Percentiles rank a stretch among this genome's conserved stretches.
Conservation (phyloP, 2,113 vertebrate species). For the Istiophorus platypterus region DNA sequence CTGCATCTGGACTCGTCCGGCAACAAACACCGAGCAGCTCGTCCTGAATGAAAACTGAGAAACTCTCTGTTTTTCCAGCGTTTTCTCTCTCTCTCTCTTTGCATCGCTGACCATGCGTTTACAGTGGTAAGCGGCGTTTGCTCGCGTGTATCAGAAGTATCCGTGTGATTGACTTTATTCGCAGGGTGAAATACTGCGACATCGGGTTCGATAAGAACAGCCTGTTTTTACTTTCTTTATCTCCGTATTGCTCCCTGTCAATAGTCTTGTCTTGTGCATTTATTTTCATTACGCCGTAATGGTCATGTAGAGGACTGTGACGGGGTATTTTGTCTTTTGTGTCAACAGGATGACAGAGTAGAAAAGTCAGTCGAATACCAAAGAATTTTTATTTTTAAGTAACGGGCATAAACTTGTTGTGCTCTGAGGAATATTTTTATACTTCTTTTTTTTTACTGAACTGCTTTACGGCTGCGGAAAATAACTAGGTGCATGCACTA, state of each 20-base stretch:
- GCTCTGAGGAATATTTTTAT: background rate
- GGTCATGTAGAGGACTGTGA: background rate
- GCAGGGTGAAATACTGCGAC: background rate
- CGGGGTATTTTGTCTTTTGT: too few relatives aligned
- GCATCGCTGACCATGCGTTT: constrained; percentile 33
- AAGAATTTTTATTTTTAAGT: too few relatives aligned
- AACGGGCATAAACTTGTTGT: background rate
- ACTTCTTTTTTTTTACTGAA: background rate
- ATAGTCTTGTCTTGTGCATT: background rate
- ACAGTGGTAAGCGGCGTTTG: constrained; percentile 48
- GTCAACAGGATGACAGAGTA: too few relatives aligned
- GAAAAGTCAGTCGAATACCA: background rate
- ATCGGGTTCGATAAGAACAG: background rate
- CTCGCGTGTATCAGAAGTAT: background rate
- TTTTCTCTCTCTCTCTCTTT: background rate
- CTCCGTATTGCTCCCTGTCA: too few relatives aligned
- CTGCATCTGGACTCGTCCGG: background rate
- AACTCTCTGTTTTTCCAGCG: background rate
- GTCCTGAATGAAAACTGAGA: background rate
- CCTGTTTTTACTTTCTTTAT: rapidly evolving
- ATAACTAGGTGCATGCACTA: background rate
- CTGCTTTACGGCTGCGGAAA: too few relatives aligned
- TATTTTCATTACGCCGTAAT: background rate
- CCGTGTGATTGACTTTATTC: background rate
- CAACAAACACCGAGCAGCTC: background rate